These are phyloP conservation scores for Brachyptera risi DNA, from an alignment of 2,888 invertebrate species.

Conservation along the genomic window DNA sequence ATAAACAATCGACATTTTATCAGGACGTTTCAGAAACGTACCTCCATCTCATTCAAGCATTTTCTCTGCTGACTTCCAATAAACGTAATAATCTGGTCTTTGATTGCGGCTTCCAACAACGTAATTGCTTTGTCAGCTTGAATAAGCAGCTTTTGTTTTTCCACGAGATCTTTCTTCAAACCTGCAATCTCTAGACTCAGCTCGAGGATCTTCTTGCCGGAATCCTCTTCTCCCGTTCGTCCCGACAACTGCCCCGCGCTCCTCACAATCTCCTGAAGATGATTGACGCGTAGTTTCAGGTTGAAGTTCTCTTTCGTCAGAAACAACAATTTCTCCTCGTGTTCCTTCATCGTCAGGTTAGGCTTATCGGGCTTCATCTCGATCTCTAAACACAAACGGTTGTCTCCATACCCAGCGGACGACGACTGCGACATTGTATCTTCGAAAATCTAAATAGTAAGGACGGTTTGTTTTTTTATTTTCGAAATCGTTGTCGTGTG, in stretches of 20 bases:
- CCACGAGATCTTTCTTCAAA: slow-evolving; percentile 63
- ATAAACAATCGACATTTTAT: too few relatives aligned
- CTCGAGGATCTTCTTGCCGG: slow-evolving; percentile 63
- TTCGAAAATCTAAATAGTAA: too few relatives aligned
- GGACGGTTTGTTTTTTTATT: too few relatives aligned
- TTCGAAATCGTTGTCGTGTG: too few relatives aligned
- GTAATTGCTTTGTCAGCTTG: slow-evolving; percentile 82
- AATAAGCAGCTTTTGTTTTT: slow-evolving; percentile 79
- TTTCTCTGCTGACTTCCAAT: too few relatives aligned
- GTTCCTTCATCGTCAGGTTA: slow-evolving; percentile 71
- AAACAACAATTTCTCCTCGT: slow-evolving; percentile 78
- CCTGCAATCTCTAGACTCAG: slow-evolving; percentile 71
- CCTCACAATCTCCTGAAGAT: slow-evolving; percentile 74
- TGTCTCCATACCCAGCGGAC: not conserved
- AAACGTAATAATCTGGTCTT: slow-evolving; percentile 48
- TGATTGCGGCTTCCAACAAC: slow-evolving; percentile 62
- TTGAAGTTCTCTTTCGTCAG: slow-evolving; percentile 90
- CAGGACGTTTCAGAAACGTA: too few relatives aligned
- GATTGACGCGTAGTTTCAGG: slow-evolving; percentile 84
- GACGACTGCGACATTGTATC: not conserved
- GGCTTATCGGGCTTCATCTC: not conserved
- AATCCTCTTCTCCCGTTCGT: slow-evolving; percentile 60
- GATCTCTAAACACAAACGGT: not conserved
- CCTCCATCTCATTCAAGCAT: too few relatives aligned
- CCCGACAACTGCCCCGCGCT: slow-evolving; percentile 55